Percentiles rank a stretch among this genome's conserved stretches.
These are phyloP conservation scores for Montipora foliosa DNA, from an alignment of 64 coral and sea anemone species.

Conservation along the genomic window DNA sequence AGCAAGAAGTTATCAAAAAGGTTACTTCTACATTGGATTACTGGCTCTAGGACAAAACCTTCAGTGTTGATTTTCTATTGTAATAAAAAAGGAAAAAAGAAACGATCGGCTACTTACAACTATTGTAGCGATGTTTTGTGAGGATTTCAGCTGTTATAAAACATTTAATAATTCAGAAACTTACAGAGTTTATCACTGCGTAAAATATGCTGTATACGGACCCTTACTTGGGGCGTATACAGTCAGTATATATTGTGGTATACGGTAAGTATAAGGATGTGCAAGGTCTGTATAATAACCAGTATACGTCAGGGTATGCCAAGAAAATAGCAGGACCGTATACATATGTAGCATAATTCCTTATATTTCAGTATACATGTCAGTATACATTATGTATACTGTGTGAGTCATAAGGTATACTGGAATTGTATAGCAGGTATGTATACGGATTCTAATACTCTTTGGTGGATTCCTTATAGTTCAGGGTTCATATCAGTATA, in stretches of 20 bases:
- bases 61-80: neutral
- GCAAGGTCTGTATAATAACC: neutral
- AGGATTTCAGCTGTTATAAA: neutral
- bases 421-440: too few species aligned
- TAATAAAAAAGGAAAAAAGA: neutral
- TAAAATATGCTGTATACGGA: neutral
- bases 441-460: too few species aligned
- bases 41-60: neutral
- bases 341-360: too few species aligned
- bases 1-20: neutral
- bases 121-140: neutral
- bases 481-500: neutral
- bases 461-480: too few species aligned
- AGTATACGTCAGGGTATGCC: too few species aligned
- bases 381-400: too few species aligned
- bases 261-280: neutral
- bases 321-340: too few species aligned
- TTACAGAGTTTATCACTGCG: neutral
- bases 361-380: too few species aligned
- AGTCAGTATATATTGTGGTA: neutral
- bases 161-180: slow-evolving; percentile 1
- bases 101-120: neutral
- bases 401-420: too few species aligned
- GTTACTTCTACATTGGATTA: neutral
- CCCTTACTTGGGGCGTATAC: neutral